phyloP scores from a whole-genome alignment of 2,113 vertebrate genomes.

The Mobula hypostoma region DNA sequence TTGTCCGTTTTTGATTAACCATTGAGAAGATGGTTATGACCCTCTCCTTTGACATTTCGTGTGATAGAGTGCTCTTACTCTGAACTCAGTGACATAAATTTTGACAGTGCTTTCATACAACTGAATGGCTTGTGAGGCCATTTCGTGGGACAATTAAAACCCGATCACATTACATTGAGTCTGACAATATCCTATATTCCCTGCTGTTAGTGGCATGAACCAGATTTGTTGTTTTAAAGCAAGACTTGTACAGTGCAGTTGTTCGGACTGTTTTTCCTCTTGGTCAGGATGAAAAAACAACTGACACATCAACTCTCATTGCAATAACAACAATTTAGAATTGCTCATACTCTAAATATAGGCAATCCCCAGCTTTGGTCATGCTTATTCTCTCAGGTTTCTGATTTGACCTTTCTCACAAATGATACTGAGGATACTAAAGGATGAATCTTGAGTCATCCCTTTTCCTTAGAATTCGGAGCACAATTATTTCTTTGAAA shows the following conservation, averaged over 20 bases:
- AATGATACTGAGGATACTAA: background rate
- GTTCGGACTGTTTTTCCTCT: background rate
- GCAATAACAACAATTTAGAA: background rate
- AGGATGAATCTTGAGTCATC: background rate
- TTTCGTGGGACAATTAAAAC: background rate
- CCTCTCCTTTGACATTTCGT: background rate
- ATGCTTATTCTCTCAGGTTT: background rate
- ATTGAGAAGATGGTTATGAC: background rate
- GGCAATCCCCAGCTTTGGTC: background rate
- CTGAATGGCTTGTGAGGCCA: background rate
- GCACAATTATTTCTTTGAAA: background rate
- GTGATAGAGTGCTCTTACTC: background rate
- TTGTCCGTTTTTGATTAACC: no score
- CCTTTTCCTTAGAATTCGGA: background rate
- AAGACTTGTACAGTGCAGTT: background rate
- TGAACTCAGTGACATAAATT: background rate
- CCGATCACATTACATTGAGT: background rate
- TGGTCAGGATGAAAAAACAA: background rate
- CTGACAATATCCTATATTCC: background rate
- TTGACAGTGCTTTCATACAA: background rate
- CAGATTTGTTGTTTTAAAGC: background rate
- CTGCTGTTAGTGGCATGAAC: background rate
- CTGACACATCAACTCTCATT: background rate
- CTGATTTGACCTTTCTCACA: constrained; percentile 9
- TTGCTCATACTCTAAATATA: background rate